These are phyloP conservation scores for Synchiropus splendidus DNA, from an alignment of 2,113 vertebrate genomes.

Conservation along the genomic window DNA sequence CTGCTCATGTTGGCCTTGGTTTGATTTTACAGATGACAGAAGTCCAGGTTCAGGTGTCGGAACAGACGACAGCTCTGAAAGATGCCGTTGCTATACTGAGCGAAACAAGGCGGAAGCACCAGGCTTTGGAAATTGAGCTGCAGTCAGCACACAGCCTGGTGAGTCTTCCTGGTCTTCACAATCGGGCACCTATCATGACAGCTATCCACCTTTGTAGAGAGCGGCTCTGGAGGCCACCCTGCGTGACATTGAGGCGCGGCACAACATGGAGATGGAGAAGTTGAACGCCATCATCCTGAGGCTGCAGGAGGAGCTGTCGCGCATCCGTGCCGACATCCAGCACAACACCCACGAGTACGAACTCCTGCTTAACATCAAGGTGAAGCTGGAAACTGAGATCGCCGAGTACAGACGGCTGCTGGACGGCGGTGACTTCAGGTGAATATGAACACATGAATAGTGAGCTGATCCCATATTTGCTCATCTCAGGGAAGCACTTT, in stretches of 20 bases:
- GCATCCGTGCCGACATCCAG: conserved; percentile 65
- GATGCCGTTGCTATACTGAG: conserved; percentile 61
- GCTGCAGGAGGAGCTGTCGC: conserved; percentile 69
- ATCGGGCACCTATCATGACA: not conserved
- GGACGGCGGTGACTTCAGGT: conserved; percentile 69
- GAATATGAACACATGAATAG: conserved; percentile 30
- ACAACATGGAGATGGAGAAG: conserved; percentile 63
- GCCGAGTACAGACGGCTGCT: conserved; percentile 83
- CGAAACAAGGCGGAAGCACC: conserved; percentile 64
- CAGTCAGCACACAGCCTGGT: conserved; percentile 79
- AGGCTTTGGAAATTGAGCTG: conserved; percentile 78
- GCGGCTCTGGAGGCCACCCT: conserved; percentile 70
- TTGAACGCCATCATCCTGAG: conserved; percentile 70
- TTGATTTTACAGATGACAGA: conserved; percentile 53
- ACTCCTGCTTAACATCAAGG: conserved; percentile 82
- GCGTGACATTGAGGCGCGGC: conserved; percentile 59
- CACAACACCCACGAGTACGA: conserved; percentile 70
- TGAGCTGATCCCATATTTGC: too few species aligned
- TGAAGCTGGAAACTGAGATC: conserved; percentile 88
- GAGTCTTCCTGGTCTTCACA: not conserved
- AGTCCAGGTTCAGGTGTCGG: conserved; percentile 62
- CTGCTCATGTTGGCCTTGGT: too few species aligned
- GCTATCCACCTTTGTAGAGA: conserved; percentile 61
- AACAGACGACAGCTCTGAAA: conserved; percentile 69
- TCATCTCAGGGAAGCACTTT: not conserved